phyloP scores from a whole-genome alignment of 2,888 invertebrate genomes.

The Drosophila mayaguana region DNA sequence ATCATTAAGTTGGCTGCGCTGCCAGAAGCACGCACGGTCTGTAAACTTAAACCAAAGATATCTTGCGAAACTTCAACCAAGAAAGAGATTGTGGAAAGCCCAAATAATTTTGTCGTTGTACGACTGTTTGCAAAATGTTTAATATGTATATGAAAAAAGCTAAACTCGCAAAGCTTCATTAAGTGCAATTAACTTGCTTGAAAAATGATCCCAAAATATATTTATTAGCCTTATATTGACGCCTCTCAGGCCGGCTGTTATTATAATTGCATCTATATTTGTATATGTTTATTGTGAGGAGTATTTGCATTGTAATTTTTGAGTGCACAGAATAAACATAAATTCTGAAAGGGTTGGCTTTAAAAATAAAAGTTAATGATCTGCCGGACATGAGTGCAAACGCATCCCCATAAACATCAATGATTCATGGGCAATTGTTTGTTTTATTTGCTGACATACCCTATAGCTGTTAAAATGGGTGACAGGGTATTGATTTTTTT shows the following conservation, averaged over 20 bases:
- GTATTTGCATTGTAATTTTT: slow-evolving; percentile 40
- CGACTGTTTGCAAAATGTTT: slow-evolving; percentile 31
- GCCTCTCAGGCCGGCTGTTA: slow-evolving; percentile 20
- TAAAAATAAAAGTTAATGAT: slow-evolving; percentile 49
- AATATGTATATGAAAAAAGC: slow-evolving; percentile 7
- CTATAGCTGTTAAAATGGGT: background rate
- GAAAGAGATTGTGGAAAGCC: slow-evolving; percentile 43
- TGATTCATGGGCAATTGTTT: slow-evolving; percentile 66
- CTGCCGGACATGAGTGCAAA: slow-evolving; percentile 64
- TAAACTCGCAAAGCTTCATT: background rate
- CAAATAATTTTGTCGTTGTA: slow-evolving; percentile 20
- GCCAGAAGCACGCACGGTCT: slow-evolving; percentile 27
- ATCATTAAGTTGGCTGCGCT: slow-evolving; percentile 22
- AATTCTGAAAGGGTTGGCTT: slow-evolving; percentile 35
- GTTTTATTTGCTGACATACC: slow-evolving; percentile 14
- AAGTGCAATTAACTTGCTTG: slow-evolving; percentile 32
- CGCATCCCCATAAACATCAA: slow-evolving; percentile 47
- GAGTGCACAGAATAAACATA: slow-evolving; percentile 31
- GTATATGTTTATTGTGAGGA: background rate
- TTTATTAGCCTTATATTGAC: slow-evolving; percentile 27
- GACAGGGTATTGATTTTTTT: background rate
- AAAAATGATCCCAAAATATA: slow-evolving; percentile 43
- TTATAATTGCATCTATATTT: background rate
- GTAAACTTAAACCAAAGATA: slow-evolving; percentile 38
- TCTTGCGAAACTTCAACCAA: slow-evolving; percentile 43